Evolutionary conservation across 2,888 invertebrate genomes (phyloP).

Genomic region (Pammene aurita): DNA sequence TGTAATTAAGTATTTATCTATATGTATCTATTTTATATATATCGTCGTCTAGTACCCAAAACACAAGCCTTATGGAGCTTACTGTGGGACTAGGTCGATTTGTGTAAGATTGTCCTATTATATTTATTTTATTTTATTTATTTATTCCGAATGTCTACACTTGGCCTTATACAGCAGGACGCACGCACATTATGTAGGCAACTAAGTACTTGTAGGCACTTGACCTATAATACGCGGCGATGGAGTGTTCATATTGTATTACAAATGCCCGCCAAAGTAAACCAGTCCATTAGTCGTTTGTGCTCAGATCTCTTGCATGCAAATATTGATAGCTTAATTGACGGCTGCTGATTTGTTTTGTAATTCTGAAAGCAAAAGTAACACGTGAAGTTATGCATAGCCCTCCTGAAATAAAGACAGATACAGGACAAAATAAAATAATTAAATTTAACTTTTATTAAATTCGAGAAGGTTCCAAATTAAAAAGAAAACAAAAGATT

Average conservation of each 20-base stretch:
- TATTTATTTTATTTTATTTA: background rate
- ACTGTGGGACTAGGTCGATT: too few relatives aligned
- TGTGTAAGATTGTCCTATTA: too few relatives aligned
- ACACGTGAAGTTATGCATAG: too few relatives aligned
- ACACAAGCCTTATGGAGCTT: too few relatives aligned
- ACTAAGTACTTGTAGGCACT: slow-evolving; percentile 20
- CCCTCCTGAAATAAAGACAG: too few relatives aligned
- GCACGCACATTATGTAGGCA: slow-evolving; percentile 16
- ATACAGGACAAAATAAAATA: too few relatives aligned
- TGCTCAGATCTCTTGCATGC: slow-evolving; percentile 16
- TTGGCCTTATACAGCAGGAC: slow-evolving; percentile 9
- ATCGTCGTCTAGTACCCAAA: too few relatives aligned
- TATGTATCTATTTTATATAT: too few relatives aligned
- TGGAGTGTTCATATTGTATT: slow-evolving; percentile 55
- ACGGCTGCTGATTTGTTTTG: slow-evolving; percentile 15
- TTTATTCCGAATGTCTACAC: background rate
- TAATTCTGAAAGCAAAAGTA: background rate
- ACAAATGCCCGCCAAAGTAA: slow-evolving; percentile 58
- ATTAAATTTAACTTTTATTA: too few relatives aligned
- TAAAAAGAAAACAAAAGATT: too few relatives aligned
- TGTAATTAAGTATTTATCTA: too few relatives aligned
- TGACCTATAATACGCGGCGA: slow-evolving; percentile 41
- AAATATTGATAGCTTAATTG: slow-evolving; percentile 34
- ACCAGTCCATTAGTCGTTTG: slow-evolving; percentile 60
- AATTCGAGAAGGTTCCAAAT: too few relatives aligned